Conservation (phyloP, 2,888 invertebrate genomes). For the Drosophila meridiana region DNA sequence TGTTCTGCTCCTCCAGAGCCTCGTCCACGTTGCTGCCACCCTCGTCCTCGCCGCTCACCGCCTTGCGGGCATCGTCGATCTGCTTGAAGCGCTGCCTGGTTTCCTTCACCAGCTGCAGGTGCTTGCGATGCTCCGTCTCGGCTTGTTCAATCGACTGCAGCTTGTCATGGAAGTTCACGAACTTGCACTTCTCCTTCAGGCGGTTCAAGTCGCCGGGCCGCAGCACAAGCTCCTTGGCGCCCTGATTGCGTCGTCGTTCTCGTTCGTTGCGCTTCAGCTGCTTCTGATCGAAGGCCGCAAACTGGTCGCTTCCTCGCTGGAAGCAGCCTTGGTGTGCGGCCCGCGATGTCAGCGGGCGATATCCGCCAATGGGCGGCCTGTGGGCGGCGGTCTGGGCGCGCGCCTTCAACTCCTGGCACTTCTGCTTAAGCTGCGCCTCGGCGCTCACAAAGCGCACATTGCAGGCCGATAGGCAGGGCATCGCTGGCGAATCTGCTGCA, state of each 20-base stretch:
- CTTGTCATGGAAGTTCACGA: slow-evolving; percentile 86
- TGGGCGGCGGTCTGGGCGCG: slow-evolving; percentile 68
- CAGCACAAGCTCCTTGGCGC: slow-evolving; percentile 62
- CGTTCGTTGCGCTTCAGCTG: slow-evolving; percentile 57
- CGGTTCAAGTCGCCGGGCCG: slow-evolving; percentile 87
- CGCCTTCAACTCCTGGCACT: slow-evolving; percentile 58
- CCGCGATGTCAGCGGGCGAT: slow-evolving; percentile 54
- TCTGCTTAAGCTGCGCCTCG: slow-evolving; percentile 56
- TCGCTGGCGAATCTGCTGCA: not conserved
- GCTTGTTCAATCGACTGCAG: slow-evolving; percentile 84
- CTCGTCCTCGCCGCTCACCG: slow-evolving; percentile 61
- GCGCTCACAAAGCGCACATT: slow-evolving; percentile 70
- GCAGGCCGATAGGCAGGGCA: slow-evolving; percentile 80
- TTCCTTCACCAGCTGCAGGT: slow-evolving; percentile 87
- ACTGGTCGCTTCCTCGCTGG: slow-evolving; percentile 52
- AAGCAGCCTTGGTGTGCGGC: slow-evolving; percentile 14
- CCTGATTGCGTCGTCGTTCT: slow-evolving; percentile 57
- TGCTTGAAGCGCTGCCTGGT: slow-evolving; percentile 86
- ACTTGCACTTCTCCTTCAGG: slow-evolving; percentile 87
- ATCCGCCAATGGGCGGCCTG: slow-evolving; percentile 50
- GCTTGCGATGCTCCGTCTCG: slow-evolving; percentile 85
- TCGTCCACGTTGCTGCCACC: slow-evolving; percentile 41
- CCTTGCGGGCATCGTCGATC: slow-evolving; percentile 82
- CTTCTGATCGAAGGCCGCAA: slow-evolving; percentile 63
- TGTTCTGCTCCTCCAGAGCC: slow-evolving; percentile 84